Conservation (phyloP, 2,113 vertebrate genomes). For the Rhinoderma darwinii region DNA sequence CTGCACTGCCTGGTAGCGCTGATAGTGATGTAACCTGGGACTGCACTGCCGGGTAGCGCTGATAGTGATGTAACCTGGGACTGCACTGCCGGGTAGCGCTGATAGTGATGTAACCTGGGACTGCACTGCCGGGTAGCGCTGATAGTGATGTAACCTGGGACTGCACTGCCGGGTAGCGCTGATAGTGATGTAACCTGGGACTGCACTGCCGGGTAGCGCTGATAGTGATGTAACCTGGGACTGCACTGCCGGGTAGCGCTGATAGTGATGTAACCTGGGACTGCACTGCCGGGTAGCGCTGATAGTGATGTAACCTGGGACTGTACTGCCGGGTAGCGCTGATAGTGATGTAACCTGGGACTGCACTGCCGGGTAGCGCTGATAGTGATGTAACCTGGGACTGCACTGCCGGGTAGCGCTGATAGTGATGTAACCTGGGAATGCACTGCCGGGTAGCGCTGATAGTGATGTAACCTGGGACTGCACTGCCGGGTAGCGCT, state of each 20-base stretch:
- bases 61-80: background rate
- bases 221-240: background rate
- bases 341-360: background rate
- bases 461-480: background rate
- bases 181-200: background rate
- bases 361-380: background rate
- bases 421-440: background rate
- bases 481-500: background rate
- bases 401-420: background rate
- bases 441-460: background rate
- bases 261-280: background rate
- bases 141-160: background rate
- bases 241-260: background rate
- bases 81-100: too few relatives aligned
- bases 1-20: too few relatives aligned
- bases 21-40: background rate
- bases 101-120: background rate
- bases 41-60: too few relatives aligned
- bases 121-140: too few relatives aligned
- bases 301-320: background rate
- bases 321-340: background rate
- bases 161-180: too few relatives aligned
- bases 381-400: background rate
- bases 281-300: background rate
- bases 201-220: too few relatives aligned